phyloP scores from a whole-genome alignment of 1,140 invertebrate genomes.

The Drosophila persimilis region DNA sequence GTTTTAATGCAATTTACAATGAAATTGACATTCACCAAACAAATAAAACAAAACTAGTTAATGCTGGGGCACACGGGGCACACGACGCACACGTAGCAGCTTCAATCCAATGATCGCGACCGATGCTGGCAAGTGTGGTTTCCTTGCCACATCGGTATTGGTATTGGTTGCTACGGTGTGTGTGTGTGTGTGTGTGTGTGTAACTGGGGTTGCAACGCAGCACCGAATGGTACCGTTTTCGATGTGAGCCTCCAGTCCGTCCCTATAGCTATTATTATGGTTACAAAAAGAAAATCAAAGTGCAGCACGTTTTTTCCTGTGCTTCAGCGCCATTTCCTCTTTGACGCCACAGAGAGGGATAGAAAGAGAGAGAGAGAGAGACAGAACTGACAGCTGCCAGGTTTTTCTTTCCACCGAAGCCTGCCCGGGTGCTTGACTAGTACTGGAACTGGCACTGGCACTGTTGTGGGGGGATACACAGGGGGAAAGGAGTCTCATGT shows the following conservation, averaged over 20 bases:
- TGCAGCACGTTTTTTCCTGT: slow-evolving; percentile 49
- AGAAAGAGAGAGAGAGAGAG: slow-evolving; percentile 13
- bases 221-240: slow-evolving; percentile 6
- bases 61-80: slow-evolving; percentile 52
- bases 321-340: slow-evolving; percentile 15
- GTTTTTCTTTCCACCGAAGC: too few species aligned
- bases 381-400: slow-evolving; percentile 3
- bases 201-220: slow-evolving; percentile 30
- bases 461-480: slow-evolving; percentile 3
- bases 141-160: slow-evolving; percentile 19
- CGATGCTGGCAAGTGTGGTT: slow-evolving; percentile 5
- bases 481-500: slow-evolving; percentile 22
- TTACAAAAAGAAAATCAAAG: slow-evolving; percentile 40
- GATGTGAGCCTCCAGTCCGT: slow-evolving; percentile 5
- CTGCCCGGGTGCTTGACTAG: too few species aligned
- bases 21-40: slow-evolving; percentile 78
- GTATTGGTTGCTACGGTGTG: neutral
- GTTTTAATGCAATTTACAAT: slow-evolving; percentile 66
- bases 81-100: too few species aligned
- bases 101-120: neutral
- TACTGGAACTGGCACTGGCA: neutral
- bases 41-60: slow-evolving; percentile 77
- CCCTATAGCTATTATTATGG: slow-evolving; percentile 18
- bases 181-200: slow-evolving; percentile 5
- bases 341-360: slow-evolving; percentile 1